A percentile compares a stretch with the other conserved stretches of the same genome.
Evolutionary conservation across 2,888 invertebrate species (phyloP).

Genomic region (Monoplex corrugatus): DNA sequence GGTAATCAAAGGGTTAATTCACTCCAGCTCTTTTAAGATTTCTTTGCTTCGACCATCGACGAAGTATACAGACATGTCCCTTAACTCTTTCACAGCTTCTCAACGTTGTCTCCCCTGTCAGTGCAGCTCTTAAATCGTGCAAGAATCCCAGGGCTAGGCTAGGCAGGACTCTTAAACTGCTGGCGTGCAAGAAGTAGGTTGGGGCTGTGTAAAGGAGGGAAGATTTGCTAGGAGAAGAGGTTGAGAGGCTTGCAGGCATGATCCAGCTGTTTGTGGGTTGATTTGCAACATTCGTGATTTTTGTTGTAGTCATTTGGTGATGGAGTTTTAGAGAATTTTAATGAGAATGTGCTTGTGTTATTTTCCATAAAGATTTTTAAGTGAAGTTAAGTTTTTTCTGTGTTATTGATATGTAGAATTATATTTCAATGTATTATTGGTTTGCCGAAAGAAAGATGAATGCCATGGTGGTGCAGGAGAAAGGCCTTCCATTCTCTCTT

Average conservation of each 20-base stretch:
- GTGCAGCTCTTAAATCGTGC: not conserved
- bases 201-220: not conserved
- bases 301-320: no score
- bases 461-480: no score
- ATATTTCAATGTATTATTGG: no score
- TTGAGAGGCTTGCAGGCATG: conserved; percentile 11
- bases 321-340: no score
- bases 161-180: no score
- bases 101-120: conserved; percentile 15
- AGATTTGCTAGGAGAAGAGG: conserved; percentile 23
- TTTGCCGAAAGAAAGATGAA: no score
- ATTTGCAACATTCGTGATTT: not conserved
- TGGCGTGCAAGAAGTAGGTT: not conserved
- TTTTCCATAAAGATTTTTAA: no score
- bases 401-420: no score
- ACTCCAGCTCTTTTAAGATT: not conserved
- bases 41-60: not conserved
- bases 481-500: no score
- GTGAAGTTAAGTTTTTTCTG: no score
- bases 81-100: conserved; percentile 20
- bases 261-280: conserved; percentile 4
- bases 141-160: not conserved
- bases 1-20: not conserved
- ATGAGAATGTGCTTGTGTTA: no score
- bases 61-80: conserved; percentile 21